A percentile compares a stretch with the other conserved stretches of the same genome.
These are phyloP conservation scores for Standfussiana lucernea DNA, from an alignment of 2,888 invertebrate species.

Conservation along the genomic window DNA sequence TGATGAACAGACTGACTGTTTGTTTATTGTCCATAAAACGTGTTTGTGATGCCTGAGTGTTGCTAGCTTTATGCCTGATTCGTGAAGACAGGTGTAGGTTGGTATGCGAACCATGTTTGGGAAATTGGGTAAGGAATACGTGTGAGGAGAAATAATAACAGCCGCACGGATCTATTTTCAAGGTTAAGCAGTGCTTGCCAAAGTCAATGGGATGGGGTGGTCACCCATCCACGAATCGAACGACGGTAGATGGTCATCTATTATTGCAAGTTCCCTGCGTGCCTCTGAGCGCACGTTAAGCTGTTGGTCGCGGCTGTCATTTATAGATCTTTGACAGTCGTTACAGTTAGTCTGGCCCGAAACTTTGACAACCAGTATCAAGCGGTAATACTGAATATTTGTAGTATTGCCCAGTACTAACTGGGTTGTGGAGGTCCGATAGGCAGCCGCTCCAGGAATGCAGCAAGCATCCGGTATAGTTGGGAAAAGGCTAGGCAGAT, in stretches of 20 bases:
- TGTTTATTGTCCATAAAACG: constrained; percentile 51
- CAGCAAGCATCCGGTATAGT: no score
- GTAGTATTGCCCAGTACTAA: no score
- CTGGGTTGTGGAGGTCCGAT: no score
- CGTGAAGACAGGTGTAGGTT: constrained; percentile 11
- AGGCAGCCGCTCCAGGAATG: no score
- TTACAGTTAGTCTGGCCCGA: no score
- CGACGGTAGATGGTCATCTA: no score
- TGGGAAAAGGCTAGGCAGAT: no score
- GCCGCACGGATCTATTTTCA: background rate
- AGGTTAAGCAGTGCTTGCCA: background rate
- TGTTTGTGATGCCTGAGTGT: constrained; percentile 42
- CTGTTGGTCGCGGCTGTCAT: background rate
- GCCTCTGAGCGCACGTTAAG: background rate
- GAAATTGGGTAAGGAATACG: background rate
- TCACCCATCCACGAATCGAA: no score
- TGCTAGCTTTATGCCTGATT: constrained; percentile 21
- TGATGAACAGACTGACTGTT: constrained; percentile 37
- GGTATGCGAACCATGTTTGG: background rate
- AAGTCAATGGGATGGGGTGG: no score
- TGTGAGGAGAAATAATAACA: background rate
- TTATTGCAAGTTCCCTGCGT: background rate
- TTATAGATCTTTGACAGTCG: background rate
- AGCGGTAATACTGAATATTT: no score
- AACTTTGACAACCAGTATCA: no score